Conservation (phyloP, 2,113 vertebrate species). For the Cryptomyrus ogoouensis region DNA sequence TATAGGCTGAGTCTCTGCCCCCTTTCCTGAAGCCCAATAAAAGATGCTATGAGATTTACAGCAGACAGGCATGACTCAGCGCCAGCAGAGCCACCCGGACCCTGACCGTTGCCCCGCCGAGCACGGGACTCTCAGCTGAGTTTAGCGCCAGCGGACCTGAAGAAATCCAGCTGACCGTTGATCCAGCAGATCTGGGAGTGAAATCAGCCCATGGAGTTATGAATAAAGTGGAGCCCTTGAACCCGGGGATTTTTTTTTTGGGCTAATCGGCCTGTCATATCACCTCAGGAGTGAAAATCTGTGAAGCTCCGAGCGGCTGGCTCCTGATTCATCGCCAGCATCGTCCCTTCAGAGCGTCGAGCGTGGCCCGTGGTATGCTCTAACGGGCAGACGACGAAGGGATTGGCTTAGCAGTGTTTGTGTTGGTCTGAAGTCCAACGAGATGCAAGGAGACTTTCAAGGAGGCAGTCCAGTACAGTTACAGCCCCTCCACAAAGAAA, state of each 20-base stretch:
- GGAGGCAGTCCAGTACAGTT: background rate
- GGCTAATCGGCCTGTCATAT: background rate
- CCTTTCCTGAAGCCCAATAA: background rate
- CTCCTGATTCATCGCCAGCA: background rate
- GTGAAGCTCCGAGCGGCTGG: background rate
- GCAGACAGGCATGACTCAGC: background rate
- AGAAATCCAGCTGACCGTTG: background rate
- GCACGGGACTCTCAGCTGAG: constrained; percentile 13
- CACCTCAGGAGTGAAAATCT: background rate
- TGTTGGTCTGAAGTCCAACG: background rate
- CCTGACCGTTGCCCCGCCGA: background rate
- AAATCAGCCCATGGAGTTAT: background rate
- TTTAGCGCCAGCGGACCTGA: background rate
- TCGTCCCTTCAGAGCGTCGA: too few species aligned
- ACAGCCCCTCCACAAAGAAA: background rate
- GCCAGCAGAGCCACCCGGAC: background rate
- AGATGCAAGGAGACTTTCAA: background rate
- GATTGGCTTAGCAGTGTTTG: background rate
- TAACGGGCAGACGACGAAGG: background rate
- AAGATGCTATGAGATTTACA: background rate
- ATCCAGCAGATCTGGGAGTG: background rate
- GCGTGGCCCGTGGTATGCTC: background rate
- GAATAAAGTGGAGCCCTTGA: background rate
- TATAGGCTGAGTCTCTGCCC: background rate
- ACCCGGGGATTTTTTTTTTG: background rate